A percentile compares a stretch with the other conserved stretches of the same genome.
Evolutionary conservation across 2,888 invertebrate species (phyloP).

Genomic region (Zonitis immaculata): DNA sequence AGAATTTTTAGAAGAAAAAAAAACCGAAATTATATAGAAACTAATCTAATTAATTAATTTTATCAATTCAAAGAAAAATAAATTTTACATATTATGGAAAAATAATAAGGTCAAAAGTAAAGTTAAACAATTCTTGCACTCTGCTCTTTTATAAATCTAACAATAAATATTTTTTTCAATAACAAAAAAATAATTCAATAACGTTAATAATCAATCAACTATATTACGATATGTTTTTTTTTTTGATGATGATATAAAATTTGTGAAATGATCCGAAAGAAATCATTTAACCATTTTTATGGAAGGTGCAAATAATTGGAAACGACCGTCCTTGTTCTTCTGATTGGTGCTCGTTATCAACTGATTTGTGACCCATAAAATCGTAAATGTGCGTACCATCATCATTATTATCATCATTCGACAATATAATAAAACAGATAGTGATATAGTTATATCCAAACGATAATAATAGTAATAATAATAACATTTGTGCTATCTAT

Average conservation of each 20-base stretch:
- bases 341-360: slow-evolving; percentile 10
- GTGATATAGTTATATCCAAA: slow-evolving; percentile 6
- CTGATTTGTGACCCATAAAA: slow-evolving; percentile 13
- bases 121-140: slow-evolving; percentile 1
- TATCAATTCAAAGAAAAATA: slow-evolving; percentile 10
- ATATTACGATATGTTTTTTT: too few relatives aligned
- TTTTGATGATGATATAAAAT: too few relatives aligned
- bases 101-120: slow-evolving; percentile 10
- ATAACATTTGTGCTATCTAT: slow-evolving; percentile 14
- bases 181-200: too few relatives aligned
- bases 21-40: neutral
- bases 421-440: neutral
- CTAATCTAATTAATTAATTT: slow-evolving; percentile 7
- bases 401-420: slow-evolving; percentile 10
- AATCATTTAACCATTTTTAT: neutral
- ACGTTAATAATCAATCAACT: too few relatives aligned
- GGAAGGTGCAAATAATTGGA: slow-evolving; percentile 11
- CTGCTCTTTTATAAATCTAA: neutral
- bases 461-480: too few relatives aligned
- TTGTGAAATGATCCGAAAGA: too few relatives aligned
- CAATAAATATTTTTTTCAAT: too few relatives aligned
- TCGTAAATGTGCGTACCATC: slow-evolving; percentile 13
- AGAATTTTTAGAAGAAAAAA: too few relatives aligned
- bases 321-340: slow-evolving; percentile 18
- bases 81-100: slow-evolving; percentile 4